phyloP scores from a whole-genome alignment of 1,140 invertebrate species.

The Calephelis nemesis region DNA sequence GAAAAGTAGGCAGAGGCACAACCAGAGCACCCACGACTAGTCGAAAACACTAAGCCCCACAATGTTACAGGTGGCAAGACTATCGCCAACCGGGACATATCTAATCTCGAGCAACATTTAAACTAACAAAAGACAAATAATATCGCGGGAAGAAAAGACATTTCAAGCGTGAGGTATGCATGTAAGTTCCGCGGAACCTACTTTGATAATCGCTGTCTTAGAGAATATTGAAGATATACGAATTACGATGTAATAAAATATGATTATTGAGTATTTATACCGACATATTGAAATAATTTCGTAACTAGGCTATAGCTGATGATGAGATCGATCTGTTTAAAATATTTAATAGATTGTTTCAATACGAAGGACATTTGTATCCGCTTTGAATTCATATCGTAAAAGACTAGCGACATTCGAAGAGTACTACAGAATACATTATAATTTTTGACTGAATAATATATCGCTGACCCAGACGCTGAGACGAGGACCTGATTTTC shows the following conservation, averaged over 20 bases:
- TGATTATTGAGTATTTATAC: background rate
- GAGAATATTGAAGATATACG: too few relatives aligned
- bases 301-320: background rate
- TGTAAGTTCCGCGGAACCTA: too few relatives aligned
- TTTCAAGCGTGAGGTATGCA: too few relatives aligned
- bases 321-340: constrained; percentile 5
- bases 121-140: too few relatives aligned
- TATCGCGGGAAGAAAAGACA: too few relatives aligned
- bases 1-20: too few relatives aligned
- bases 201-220: too few relatives aligned
- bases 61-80: too few relatives aligned
- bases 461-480: background rate
- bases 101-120: too few relatives aligned
- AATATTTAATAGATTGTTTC: constrained; percentile 14
- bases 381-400: background rate
- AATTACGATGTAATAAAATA: background rate
- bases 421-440: background rate
- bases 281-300: background rate
- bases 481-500: background rate
- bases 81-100: too few relatives aligned
- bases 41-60: too few relatives aligned
- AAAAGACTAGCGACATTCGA: background rate
- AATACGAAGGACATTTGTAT: constrained; percentile 14
- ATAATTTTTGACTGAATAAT: background rate
- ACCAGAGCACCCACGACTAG: too few relatives aligned